A percentile compares a stretch with the other conserved stretches of the same genome.
Conservation (phyloP, 2,113 vertebrate genomes). For the Rostratula benghalensis region DNA sequence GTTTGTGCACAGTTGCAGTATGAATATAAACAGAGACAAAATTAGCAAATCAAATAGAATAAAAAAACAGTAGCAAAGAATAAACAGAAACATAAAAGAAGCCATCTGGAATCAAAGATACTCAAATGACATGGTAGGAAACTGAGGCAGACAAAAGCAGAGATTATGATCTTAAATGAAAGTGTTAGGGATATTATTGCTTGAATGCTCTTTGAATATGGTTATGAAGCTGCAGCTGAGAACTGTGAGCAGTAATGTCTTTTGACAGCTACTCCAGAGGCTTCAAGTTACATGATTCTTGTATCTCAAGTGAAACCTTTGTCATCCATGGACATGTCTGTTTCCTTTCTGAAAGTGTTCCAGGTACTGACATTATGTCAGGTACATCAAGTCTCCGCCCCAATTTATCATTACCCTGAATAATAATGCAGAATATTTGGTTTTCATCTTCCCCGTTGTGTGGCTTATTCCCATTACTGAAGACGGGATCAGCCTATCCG, state of each 20-base stretch:
- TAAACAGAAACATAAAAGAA: conserved; percentile 56
- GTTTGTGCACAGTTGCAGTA: conserved; percentile 32
- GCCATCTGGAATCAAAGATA: conserved; percentile 59
- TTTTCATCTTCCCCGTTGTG: not conserved
- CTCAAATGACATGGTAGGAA: conserved; percentile 44
- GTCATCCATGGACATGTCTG: not conserved
- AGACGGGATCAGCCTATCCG: conserved; percentile 14
- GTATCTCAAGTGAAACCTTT: conserved; percentile 51
- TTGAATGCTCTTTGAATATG: conserved; percentile 58
- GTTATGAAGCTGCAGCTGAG: conserved; percentile 30
- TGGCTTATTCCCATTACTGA: conserved; percentile 1
- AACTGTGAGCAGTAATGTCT: conserved; percentile 30
- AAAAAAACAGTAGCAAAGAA: conserved; percentile 37
- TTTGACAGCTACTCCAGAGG: conserved; percentile 47
- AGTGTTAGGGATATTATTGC: conserved; percentile 23
- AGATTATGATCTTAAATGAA: conserved; percentile 28
- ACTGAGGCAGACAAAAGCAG: conserved; percentile 63
- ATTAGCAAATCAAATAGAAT: conserved; percentile 66
- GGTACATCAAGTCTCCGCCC: not conserved
- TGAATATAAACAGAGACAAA: conserved; percentile 40
- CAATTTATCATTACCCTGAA: not conserved
- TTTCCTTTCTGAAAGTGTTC: not conserved
- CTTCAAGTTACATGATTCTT: conserved; percentile 39
- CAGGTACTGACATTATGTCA: not conserved
- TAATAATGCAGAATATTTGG: not conserved